Conservation (phyloP, 2,113 vertebrate genomes). For the Acrocephalus kingi region DNA sequence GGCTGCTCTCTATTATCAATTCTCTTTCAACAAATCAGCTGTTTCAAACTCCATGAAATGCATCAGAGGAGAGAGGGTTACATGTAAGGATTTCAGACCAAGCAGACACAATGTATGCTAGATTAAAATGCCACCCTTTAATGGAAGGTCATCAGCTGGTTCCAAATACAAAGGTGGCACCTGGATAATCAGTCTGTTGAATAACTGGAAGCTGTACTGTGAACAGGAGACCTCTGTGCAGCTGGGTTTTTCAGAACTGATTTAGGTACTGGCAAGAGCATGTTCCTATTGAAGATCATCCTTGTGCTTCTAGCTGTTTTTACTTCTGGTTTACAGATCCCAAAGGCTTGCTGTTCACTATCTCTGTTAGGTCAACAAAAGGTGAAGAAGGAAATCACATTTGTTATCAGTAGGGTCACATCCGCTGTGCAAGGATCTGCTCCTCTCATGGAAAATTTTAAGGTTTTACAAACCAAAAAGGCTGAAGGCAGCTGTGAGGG, state of each 20-base stretch:
- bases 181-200: neutral
- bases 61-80: neutral
- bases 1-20: constrained; percentile 14
- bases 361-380: neutral
- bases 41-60: neutral
- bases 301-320: neutral
- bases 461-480: neutral
- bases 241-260: neutral
- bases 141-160: neutral
- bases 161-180: neutral
- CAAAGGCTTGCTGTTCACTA: neutral
- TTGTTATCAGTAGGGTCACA: neutral
- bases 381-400: neutral
- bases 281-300: neutral
- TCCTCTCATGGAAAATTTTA: neutral
- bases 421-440: neutral
- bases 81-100: neutral
- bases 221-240: neutral
- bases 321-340: neutral
- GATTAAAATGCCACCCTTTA: neutral
- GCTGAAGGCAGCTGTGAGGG: neutral
- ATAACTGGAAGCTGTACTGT: neutral
- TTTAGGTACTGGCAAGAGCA: neutral
- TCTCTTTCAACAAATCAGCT: neutral
- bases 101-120: neutral